Conservation (phyloP, 1,140 invertebrate genomes). For the Diorhabda elongata region DNA sequence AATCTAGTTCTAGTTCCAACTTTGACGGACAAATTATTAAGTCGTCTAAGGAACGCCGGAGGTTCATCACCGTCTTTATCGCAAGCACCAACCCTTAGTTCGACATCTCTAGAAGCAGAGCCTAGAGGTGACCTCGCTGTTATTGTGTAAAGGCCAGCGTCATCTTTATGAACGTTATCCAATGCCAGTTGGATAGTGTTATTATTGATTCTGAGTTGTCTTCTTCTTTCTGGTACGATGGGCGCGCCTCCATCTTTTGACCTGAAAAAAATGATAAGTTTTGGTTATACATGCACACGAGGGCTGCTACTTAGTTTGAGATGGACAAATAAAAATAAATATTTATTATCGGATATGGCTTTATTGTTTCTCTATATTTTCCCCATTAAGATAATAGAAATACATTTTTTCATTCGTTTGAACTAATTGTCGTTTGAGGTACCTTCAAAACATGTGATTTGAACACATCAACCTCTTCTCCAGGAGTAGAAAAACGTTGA, state of each 20-base stretch:
- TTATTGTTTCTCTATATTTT: no score
- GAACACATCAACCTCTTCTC: no score
- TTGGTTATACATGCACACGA: no score
- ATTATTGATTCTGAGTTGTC: conserved; percentile 36
- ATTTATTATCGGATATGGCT: no score
- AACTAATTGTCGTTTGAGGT: no score
- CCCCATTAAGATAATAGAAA: no score
- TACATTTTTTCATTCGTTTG: no score
- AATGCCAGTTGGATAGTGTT: conserved; percentile 54
- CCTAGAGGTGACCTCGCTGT: conserved; percentile 54
- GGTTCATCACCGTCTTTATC: conserved; percentile 59
- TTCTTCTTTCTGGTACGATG: conserved; percentile 36
- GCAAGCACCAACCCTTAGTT: conserved; percentile 45
- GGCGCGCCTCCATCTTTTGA: conserved; percentile 43
- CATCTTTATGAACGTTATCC: conserved; percentile 52
- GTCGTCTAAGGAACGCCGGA: conserved; percentile 69
- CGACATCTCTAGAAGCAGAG: conserved; percentile 43
- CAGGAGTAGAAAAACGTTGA: no score
- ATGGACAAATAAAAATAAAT: no score
- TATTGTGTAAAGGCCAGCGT: conserved; percentile 55
- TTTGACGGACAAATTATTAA: conserved; percentile 78
- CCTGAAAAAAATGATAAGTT: conserved; percentile 29
- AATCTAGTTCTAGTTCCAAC: conserved; percentile 79
- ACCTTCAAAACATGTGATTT: no score
- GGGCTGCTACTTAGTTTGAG: no score